Evolutionary conservation across 2,797 vertebrate genomes (phyloP).

Genomic region (Phoeniculus purpureus): DNA sequence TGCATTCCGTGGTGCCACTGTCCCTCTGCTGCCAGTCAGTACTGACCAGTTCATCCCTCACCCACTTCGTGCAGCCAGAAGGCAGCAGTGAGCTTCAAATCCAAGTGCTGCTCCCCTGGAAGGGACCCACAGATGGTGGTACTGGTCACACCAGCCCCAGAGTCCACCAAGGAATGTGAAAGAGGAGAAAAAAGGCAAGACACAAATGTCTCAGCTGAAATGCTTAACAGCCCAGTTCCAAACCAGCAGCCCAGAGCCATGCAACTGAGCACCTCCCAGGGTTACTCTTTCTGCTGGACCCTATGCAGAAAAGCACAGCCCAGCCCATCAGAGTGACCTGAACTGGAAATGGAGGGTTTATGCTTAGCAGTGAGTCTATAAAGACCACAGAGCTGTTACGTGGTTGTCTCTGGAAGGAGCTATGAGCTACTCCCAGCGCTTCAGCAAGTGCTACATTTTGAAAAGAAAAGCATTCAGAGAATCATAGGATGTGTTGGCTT

Average conservation of each 20-base stretch:
- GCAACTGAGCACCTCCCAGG: too few species aligned
- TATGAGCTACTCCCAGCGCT: neutral
- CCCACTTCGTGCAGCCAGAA: rapidly evolving
- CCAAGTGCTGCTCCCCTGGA: neutral
- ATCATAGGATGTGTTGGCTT: too few species aligned
- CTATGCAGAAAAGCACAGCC: too few species aligned
- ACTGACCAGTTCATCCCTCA: neutral
- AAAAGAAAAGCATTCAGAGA: too few species aligned
- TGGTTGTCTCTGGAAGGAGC: neutral
- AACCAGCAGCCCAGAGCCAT: neutral
- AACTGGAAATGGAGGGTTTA: neutral
- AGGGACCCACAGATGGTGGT: neutral
- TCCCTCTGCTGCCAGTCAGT: neutral
- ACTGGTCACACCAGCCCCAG: neutral
- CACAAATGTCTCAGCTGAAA: neutral
- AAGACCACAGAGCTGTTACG: rapidly evolving
- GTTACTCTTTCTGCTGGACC: too few species aligned
- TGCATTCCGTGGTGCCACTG: neutral
- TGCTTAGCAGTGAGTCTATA: neutral
- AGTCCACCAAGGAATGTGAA: neutral
- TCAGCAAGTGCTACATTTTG: neutral
- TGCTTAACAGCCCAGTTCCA: neutral
- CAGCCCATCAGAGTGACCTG: neutral
- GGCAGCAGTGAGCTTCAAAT: rapidly evolving
- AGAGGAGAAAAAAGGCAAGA: neutral